Evolutionary conservation across 1,140 invertebrate genomes (phyloP).

Genomic region (Neodiprion pinetum): DNA sequence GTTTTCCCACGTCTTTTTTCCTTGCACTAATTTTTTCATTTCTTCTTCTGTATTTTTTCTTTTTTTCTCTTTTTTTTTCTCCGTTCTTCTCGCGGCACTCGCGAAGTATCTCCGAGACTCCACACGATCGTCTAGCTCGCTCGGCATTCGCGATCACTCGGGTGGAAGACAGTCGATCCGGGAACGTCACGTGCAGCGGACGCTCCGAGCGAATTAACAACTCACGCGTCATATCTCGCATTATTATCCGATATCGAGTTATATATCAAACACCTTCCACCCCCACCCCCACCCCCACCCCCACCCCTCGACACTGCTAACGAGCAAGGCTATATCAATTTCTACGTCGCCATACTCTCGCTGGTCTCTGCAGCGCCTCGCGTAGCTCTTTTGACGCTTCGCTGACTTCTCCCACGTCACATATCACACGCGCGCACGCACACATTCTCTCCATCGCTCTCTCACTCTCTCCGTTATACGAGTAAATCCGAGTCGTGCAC

Average conservation of each 20-base stretch:
- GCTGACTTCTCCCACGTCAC: background rate
- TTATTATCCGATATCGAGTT: conserved; percentile 59
- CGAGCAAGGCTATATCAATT: conserved; percentile 2
- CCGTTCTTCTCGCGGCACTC: background rate
- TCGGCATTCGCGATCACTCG: conserved; percentile 1
- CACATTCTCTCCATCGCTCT: background rate
- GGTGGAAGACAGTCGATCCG: background rate
- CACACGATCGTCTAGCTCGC: background rate
- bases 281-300: conserved; percentile 7
- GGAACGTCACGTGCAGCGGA: conserved; percentile 22
- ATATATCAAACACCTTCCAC: conserved; percentile 53
- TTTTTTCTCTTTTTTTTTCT: background rate
- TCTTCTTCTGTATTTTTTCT: background rate
- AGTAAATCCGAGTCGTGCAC: conserved; percentile 27
- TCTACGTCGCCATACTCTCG: background rate
- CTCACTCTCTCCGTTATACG: conserved; percentile 33
- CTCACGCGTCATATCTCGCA: conserved; percentile 56
- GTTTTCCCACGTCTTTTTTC: background rate
- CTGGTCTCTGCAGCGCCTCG: no score
- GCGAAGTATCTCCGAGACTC: background rate
- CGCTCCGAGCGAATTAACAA: conserved; percentile 53
- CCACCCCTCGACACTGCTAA: background rate
- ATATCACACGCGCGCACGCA: background rate
- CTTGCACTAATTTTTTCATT: background rate
- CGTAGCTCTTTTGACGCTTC: background rate